phyloP scores from a whole-genome alignment of 2,797 vertebrate species.

The Bufotes viridis region DNA sequence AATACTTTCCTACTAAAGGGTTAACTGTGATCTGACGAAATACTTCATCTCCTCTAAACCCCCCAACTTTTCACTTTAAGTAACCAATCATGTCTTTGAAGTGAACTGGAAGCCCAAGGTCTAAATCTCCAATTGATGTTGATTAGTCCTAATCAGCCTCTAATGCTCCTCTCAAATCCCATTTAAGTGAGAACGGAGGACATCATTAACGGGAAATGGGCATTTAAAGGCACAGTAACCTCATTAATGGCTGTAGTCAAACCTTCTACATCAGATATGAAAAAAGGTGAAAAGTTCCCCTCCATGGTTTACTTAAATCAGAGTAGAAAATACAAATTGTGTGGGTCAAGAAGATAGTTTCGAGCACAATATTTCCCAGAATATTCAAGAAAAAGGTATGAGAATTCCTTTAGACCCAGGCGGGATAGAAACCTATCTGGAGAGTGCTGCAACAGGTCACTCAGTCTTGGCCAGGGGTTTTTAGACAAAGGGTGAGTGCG shows the following conservation, averaged over 20 bases:
- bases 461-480: no score
- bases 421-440: not conserved
- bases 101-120: slow-evolving; percentile 65
- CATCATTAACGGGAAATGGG: slow-evolving; percentile 49
- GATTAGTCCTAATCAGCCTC: slow-evolving; percentile 71
- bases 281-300: not conserved
- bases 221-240: slow-evolving; percentile 12
- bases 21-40: slow-evolving; percentile 59
- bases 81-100: slow-evolving; percentile 64
- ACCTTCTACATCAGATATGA: not conserved
- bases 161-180: slow-evolving; percentile 67
- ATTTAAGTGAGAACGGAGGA: slow-evolving; percentile 67
- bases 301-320: not conserved
- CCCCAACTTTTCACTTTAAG: slow-evolving; percentile 23
- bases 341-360: not conserved
- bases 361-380: not conserved
- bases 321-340: not conserved
- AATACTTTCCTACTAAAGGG: not conserved
- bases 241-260: not conserved
- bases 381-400: not conserved
- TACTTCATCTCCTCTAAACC: slow-evolving; percentile 59
- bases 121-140: slow-evolving; percentile 65
- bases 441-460: no score
- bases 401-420: not conserved
- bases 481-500: no score